Percentiles rank a stretch among this genome's conserved stretches.
Conservation (phyloP, 2,797 vertebrate species). For the Halcyon badia region DNA sequence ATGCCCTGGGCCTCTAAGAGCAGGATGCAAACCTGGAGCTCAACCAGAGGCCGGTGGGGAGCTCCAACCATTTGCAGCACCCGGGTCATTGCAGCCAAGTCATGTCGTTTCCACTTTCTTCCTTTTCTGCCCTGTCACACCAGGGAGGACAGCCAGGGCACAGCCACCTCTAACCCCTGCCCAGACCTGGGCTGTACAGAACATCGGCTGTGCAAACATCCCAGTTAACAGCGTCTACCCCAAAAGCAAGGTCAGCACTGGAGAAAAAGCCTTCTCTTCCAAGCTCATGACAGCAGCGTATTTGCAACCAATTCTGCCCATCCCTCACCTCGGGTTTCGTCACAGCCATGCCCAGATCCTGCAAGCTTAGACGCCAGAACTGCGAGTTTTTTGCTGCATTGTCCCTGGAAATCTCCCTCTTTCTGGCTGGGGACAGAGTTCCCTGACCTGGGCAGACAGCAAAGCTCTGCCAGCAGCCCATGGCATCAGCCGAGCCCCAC, state of each 20-base stretch:
- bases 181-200: too few relatives aligned
- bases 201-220: neutral
- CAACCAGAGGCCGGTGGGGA: neutral
- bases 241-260: neutral
- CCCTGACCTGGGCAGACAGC: neutral
- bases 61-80: neutral
- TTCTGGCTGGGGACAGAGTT: neutral
- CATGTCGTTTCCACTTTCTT: neutral
- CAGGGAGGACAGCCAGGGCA: rapidly evolving
- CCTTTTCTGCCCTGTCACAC: rapidly evolving
- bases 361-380: neutral
- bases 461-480: neutral
- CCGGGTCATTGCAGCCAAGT: neutral
- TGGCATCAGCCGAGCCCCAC: neutral
- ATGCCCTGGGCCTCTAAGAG: neutral
- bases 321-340: neutral
- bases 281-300: neutral
- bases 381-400: neutral
- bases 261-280: neutral
- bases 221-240: neutral
- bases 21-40: neutral
- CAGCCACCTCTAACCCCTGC: neutral
- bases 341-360: neutral
- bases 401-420: neutral
- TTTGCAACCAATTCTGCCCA: neutral